Conservation (phyloP, 2,888 invertebrate genomes). For the Caenorhabditis wallacei region DNA sequence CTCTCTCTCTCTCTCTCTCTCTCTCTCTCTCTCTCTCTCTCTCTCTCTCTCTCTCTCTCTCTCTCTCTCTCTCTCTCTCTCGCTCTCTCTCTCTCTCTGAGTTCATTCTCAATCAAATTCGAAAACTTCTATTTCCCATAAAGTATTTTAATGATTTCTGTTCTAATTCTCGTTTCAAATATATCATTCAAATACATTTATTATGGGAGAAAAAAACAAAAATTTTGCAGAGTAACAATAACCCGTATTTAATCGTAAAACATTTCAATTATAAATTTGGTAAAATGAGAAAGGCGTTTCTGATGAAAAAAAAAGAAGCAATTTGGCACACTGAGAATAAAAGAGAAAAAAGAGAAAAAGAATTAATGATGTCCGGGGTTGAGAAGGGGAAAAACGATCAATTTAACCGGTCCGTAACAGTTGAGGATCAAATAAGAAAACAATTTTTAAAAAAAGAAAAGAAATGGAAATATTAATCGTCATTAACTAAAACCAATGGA, state of each 20-base stretch:
- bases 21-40: too few relatives aligned
- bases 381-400: slow-evolving; percentile 15
- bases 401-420: slow-evolving; percentile 58
- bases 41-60: too few relatives aligned
- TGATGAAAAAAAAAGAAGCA: slow-evolving; percentile 12
- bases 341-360: slow-evolving; percentile 2
- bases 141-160: too few relatives aligned
- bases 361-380: slow-evolving; percentile 41
- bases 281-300: slow-evolving; percentile 10
- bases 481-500: slow-evolving; percentile 68
- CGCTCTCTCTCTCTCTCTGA: too few relatives aligned
- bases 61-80: too few relatives aligned
- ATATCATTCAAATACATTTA: slow-evolving; percentile 13
- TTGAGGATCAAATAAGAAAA: slow-evolving; percentile 47
- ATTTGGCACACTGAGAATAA: slow-evolving; percentile 40
- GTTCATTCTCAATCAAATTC: too few relatives aligned
- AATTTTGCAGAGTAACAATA: slow-evolving; percentile 38
- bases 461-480: slow-evolving; percentile 49
- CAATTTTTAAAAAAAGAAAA: background rate
- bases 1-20: too few relatives aligned
- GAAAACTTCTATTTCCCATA: too few relatives aligned
- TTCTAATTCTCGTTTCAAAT: too few relatives aligned
- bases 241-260: slow-evolving; percentile 16
- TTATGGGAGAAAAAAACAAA: slow-evolving; percentile 26
- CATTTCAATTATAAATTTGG: slow-evolving; percentile 26